Percentiles rank a stretch among this genome's conserved stretches.
phyloP scores from a whole-genome alignment of 2,113 vertebrate species.

The Protobothrops mucrosquamatus region DNA sequence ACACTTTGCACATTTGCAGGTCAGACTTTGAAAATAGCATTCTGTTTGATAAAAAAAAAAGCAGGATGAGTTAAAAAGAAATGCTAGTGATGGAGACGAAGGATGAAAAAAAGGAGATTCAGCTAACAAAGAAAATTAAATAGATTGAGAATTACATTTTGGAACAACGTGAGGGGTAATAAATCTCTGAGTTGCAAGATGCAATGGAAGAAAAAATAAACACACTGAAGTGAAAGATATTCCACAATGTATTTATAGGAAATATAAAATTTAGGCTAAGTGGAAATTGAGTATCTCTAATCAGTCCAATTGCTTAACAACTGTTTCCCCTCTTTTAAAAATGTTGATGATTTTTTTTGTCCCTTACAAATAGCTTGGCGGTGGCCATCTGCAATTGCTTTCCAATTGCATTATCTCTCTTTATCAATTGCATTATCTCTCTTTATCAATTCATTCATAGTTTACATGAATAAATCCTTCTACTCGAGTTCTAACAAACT shows the following conservation, averaged over 20 bases:
- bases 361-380: not conserved
- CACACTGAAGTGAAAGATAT: slow-evolving; percentile 15
- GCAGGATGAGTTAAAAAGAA: slow-evolving; percentile 48
- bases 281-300: not conserved
- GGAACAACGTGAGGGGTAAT: slow-evolving; percentile 41
- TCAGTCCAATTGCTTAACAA: slow-evolving; percentile 4
- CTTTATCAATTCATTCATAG: not conserved
- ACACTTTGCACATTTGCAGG: slow-evolving; percentile 40
- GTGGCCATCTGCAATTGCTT: not conserved
- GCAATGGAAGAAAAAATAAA: slow-evolving; percentile 39
- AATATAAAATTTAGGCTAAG: not conserved
- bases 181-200: slow-evolving; percentile 34
- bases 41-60: slow-evolving; percentile 27
- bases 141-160: slow-evolving; percentile 42
- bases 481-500: not conserved
- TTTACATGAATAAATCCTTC: not conserved
- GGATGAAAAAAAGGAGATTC: slow-evolving; percentile 45
- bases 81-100: slow-evolving; percentile 40
- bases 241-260: slow-evolving; percentile 17
- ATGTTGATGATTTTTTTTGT: not conserved
- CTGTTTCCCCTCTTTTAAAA: not conserved
- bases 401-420: not conserved
- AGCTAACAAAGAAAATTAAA: slow-evolving; percentile 55
- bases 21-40: slow-evolving; percentile 12
- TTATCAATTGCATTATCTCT: not conserved